phyloP scores from a whole-genome alignment of 1,140 invertebrate genomes.

The Diabrotica undecimpunctata region DNA sequence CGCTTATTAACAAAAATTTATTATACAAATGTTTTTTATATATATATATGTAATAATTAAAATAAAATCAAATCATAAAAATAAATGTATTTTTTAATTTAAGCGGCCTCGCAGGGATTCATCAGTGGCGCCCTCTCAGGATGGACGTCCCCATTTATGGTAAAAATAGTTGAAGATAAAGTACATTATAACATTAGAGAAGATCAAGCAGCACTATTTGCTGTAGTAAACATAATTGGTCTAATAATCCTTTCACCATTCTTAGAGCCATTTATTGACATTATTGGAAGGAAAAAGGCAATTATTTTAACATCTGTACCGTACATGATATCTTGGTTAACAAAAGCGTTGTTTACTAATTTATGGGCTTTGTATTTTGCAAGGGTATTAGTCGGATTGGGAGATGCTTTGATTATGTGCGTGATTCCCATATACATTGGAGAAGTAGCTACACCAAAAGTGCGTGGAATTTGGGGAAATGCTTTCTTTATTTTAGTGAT shows the following conservation, averaged over 20 bases:
- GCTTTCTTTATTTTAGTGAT: conserved; percentile 50
- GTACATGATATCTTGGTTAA: conserved; percentile 4
- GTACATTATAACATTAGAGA: conserved; percentile 12
- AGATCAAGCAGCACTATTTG: conserved; percentile 11
- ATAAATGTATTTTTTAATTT: no score
- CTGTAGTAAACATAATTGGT: neutral
- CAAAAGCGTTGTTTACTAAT: neutral
- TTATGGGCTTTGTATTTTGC: conserved; percentile 3
- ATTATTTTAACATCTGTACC: neutral
- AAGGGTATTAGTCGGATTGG: conserved; percentile 6
- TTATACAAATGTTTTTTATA: no score
- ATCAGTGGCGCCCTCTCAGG: neutral
- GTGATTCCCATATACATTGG: conserved; percentile 59
- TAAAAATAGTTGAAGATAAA: conserved; percentile 16
- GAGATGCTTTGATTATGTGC: neutral
- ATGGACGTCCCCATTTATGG: conserved; percentile 14
- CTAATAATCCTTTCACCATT: neutral
- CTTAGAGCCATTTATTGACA: neutral
- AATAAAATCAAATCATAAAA: no score
- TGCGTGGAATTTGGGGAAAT: conserved; percentile 56
- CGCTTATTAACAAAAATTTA: no score
- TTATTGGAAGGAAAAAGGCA: conserved; percentile 8
- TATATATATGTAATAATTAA: no score
- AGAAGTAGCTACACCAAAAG: conserved; percentile 61
- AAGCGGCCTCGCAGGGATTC: neutral